These are phyloP conservation scores for Notiomystis cincta DNA, from an alignment of 2,113 vertebrate genomes.

Conservation along the genomic window DNA sequence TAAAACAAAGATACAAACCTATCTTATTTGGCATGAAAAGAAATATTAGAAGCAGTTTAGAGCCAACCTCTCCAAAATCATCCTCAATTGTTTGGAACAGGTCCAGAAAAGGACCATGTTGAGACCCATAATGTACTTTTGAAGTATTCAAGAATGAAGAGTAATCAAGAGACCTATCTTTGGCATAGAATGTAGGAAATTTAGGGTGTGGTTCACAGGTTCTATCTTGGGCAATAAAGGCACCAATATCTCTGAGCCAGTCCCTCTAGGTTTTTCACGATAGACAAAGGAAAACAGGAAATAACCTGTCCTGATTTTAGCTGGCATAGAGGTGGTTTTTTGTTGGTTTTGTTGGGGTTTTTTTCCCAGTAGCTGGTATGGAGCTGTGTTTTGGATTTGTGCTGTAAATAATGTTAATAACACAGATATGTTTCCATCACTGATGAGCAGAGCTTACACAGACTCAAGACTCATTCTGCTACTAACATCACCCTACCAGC, in stretches of 20 bases:
- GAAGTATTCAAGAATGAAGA: background rate
- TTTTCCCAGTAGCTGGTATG: background rate
- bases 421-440: background rate
- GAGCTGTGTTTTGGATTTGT: background rate
- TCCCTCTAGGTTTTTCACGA: background rate
- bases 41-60: background rate
- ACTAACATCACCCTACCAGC: background rate
- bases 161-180: background rate
- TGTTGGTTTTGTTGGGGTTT: background rate
- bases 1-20: background rate
- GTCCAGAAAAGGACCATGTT: background rate
- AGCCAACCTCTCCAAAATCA: background rate
- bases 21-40: background rate
- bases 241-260: background rate
- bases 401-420: background rate
- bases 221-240: background rate
- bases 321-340: background rate
- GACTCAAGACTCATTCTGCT: background rate
- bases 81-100: background rate
- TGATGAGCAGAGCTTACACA: background rate
- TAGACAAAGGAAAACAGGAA: background rate
- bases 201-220: background rate
- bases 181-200: background rate
- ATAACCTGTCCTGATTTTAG: background rate
- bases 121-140: background rate